These are phyloP conservation scores for Archegozetes longisetosus DNA, from an alignment of 1,140 invertebrate species.

Conservation along the genomic window DNA sequence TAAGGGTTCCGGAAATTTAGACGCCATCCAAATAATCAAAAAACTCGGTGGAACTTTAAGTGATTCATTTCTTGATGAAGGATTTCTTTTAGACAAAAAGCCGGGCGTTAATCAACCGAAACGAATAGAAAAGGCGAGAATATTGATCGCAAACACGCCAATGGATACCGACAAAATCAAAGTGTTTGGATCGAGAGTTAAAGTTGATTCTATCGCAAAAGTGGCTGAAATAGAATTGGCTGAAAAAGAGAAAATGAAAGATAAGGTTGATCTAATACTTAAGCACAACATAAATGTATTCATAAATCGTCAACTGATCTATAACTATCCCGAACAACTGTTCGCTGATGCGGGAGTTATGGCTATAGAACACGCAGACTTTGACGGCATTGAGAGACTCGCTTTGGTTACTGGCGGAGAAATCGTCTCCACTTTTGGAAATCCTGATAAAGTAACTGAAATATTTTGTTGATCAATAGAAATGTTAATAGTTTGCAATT, in stretches of 20 bases:
- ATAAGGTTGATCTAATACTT: slow-evolving; percentile 94
- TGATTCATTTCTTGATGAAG: slow-evolving; percentile 96
- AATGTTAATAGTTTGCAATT: neutral
- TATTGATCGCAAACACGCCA: slow-evolving; percentile 98
- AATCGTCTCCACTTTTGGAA: slow-evolving; percentile 96
- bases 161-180: slow-evolving; percentile 99
- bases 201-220: slow-evolving; percentile 94
- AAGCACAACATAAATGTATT: slow-evolving; percentile 95
- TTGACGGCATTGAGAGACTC: slow-evolving; percentile 94
- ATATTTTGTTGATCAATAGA: neutral
- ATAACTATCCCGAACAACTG: slow-evolving; percentile 98
- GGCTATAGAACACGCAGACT: slow-evolving; percentile 99
- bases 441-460: slow-evolving; percentile 45
- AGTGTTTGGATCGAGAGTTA: slow-evolving; percentile 93
- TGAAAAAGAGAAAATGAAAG: slow-evolving; percentile 99
- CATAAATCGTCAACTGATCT: slow-evolving; percentile 97
- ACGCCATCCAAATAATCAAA: slow-evolving; percentile 95
- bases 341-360: slow-evolving; percentile 96
- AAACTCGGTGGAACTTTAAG: slow-evolving; percentile 76
- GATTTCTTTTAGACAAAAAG: slow-evolving; percentile 94
- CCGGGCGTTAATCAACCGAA: slow-evolving; percentile 78
- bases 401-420: slow-evolving; percentile 92
- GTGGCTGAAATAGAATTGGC: slow-evolving; percentile 93
- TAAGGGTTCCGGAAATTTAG: slow-evolving; percentile 85
- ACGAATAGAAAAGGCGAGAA: slow-evolving; percentile 75